Percentiles rank a stretch among this genome's conserved stretches.
Evolutionary conservation across 2,888 invertebrate species (phyloP).

Genomic region (Epistrophella euchroma): DNA sequence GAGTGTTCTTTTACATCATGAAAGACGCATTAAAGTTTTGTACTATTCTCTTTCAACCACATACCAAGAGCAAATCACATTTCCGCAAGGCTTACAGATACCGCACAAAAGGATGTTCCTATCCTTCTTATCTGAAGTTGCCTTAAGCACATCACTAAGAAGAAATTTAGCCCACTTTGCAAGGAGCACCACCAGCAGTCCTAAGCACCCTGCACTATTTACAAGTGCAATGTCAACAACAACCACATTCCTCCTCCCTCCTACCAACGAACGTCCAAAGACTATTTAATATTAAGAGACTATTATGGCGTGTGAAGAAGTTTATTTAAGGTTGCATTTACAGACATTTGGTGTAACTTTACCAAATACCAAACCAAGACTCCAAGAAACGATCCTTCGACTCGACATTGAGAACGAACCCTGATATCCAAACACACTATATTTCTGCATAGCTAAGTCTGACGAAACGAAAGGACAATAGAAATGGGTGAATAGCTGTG

Average conservation of each 20-base stretch:
- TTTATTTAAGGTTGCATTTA: constrained; percentile 75
- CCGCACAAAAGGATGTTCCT: constrained; percentile 60
- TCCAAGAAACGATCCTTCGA: constrained; percentile 54
- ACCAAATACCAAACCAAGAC: constrained; percentile 56
- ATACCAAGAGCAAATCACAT: constrained; percentile 55
- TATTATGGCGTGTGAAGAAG: constrained; percentile 72
- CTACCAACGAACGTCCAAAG: neutral
- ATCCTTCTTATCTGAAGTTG: constrained; percentile 70
- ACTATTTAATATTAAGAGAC: constrained; percentile 70
- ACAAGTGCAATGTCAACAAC: constrained; percentile 7
- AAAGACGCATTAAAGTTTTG: constrained; percentile 49
- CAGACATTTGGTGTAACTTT: constrained; percentile 70
- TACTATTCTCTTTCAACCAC: neutral
- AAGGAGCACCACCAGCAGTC: neutral
- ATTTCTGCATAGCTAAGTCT: neutral
- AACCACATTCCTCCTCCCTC: too few relatives aligned
- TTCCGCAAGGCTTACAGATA: constrained; percentile 46
- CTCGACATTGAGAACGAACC: constrained; percentile 26
- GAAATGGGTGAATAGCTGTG: constrained; percentile 53
- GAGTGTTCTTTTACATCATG: constrained; percentile 16
- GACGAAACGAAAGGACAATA: constrained; percentile 26
- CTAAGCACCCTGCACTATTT: neutral
- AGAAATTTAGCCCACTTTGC: constrained; percentile 49
- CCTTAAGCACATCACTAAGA: constrained; percentile 35
- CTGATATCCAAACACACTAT: constrained; percentile 39